Evolutionary conservation across 1,140 invertebrate species (phyloP), one percentile per base, ranked within the genome.

Genomic region (Daktulosphaira vitifoliae): DNA sequence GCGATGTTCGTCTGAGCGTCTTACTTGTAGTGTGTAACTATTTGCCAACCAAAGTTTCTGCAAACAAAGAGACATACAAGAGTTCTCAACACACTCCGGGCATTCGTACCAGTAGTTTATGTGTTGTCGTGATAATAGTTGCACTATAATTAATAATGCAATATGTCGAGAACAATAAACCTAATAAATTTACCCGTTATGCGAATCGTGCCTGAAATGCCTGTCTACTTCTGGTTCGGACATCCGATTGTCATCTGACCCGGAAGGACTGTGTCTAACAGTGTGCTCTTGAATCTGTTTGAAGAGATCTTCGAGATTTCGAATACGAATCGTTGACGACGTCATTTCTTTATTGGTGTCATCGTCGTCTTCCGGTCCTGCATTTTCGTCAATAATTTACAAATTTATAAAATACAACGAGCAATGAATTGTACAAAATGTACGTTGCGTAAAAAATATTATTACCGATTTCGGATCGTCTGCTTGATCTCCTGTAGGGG

Each of bases 231-330:
- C 91, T 22, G 88, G 88, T 76, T 94, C 90, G 33, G 89, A 92
- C 81, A 91, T 89, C 69, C 91, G 79, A 71, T 93, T 91, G 70
- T 94, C 92, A 73, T 93, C 90, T 9, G 89, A 92, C 48, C 88
- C 89, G 13, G 90, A 89, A 73, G 89, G 92, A 84, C 89, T 89
- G 74, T 92, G 89, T 5, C 89, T 79, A 46, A 84, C 83, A 38
- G 87, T 86, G 74, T 93, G 90, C 73, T 92, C 88, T 74, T 95
- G 90, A 62, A 96, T 76, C 70, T 82, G 80, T 49, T 90, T 78
- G 67, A 95, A 91, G 20, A 96, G 80, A 74, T 95, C 91, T 75
- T 94, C 91, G 59, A 96, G 76, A 73, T 90, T 95, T 38, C 92
- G 81, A 72, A 95, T 94, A 49, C 91, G 81, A 70, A 88, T 82